phyloP scores from a whole-genome alignment of 2,113 vertebrate species.

The Rhinoderma darwinii region DNA sequence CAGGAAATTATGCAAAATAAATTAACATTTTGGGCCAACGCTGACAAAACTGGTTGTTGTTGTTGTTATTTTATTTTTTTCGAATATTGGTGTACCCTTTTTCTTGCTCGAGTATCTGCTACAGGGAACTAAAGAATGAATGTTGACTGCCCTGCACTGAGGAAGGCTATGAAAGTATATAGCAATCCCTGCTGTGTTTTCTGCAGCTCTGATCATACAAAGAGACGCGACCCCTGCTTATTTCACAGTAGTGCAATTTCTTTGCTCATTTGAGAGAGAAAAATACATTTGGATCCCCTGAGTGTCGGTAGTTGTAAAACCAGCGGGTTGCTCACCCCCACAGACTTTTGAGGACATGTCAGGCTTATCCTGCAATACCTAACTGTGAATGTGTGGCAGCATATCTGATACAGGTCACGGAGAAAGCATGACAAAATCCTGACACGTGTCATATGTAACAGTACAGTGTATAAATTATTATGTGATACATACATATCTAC shows the following conservation, averaged over 20 bases:
- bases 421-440: neutral
- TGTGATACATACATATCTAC: neutral
- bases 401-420: slow-evolving; percentile 56
- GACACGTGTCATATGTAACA: neutral
- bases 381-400: neutral
- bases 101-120: neutral
- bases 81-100: too few relatives aligned
- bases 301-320: neutral
- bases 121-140: neutral
- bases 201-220: slow-evolving; percentile 24
- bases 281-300: slow-evolving; percentile 47
- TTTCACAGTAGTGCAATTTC: slow-evolving; percentile 13
- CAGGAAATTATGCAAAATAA: too few relatives aligned
- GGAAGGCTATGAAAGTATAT: slow-evolving; percentile 31
- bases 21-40: too few relatives aligned
- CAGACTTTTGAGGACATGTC: slow-evolving; percentile 51
- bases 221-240: neutral
- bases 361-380: slow-evolving; percentile 47
- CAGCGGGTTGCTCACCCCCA: slow-evolving; percentile 8
- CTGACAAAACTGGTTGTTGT: too few relatives aligned
- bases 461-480: neutral
- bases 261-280: slow-evolving; percentile 56
- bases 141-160: neutral
- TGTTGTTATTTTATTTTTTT: too few relatives aligned
- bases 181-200: slow-evolving; percentile 23